Conservation (phyloP, 2,797 vertebrate species). For the Paratrypauchen microcephalus region DNA sequence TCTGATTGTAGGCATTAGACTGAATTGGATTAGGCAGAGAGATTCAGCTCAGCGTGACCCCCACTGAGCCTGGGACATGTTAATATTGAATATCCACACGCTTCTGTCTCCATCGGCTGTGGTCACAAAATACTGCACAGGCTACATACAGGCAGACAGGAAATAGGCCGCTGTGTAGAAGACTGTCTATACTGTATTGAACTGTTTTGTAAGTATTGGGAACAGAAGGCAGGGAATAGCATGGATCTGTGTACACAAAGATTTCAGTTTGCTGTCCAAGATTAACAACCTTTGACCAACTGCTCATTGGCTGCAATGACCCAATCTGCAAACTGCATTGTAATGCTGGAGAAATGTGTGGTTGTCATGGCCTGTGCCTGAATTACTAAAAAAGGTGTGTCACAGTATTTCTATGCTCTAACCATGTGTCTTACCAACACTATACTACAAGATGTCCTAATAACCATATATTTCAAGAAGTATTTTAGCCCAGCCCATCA, state of each 20-base stretch:
- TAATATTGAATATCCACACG: conserved; percentile 58
- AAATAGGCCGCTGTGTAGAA: neutral
- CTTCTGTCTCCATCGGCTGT: conserved; percentile 20
- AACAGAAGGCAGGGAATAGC: neutral
- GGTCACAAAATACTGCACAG: conserved; percentile 36
- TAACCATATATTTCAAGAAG: too few species aligned
- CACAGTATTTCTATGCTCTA: too few species aligned
- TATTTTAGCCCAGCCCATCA: too few species aligned
- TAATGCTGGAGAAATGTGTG: too few species aligned
- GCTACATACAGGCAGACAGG: neutral
- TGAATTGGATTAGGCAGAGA: conserved; percentile 59
- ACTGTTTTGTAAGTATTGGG: neutral
- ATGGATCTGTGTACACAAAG: neutral
- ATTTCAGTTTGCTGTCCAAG: neutral
- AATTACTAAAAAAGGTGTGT: too few species aligned
- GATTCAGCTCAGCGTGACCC: conserved; percentile 45
- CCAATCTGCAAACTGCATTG: neutral
- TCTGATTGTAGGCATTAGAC: conserved; percentile 61
- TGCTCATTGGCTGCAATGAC: neutral
- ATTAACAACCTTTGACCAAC: neutral
- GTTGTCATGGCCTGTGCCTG: too few species aligned
- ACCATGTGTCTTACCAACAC: too few species aligned
- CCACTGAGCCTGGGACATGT: conserved; percentile 24
- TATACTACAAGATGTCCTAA: too few species aligned
- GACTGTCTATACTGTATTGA: neutral